Percentiles rank a stretch among this genome's conserved stretches.
Conservation (phyloP, 2,113 vertebrate genomes). For the Porphyrio hochstetteri region DNA sequence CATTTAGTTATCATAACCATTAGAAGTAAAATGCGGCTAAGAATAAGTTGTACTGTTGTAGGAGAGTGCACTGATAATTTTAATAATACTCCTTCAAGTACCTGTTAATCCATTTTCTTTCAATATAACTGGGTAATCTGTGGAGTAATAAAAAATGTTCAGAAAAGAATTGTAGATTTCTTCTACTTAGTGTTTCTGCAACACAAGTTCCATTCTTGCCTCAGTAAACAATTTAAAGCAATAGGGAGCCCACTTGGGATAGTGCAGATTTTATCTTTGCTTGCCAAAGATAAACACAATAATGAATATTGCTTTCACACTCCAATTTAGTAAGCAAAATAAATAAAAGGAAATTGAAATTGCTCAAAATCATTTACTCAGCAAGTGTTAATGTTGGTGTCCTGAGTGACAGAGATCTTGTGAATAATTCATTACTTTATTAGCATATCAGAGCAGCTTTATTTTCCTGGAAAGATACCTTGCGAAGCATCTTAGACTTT, state of each 20-base stretch:
- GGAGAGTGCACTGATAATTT: not conserved
- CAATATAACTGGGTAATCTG: not conserved
- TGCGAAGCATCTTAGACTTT: conserved; percentile 15
- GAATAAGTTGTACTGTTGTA: not conserved
- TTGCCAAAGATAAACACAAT: conserved; percentile 11
- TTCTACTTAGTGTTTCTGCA: not conserved
- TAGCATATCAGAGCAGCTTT: conserved; percentile 48
- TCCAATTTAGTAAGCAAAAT: conserved; percentile 13
- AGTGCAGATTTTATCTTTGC: not conserved
- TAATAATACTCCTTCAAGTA: not conserved
- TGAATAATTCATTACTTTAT: conserved; percentile 42
- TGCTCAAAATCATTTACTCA: conserved; percentile 33
- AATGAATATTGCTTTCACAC: conserved; percentile 6
- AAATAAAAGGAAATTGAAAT: conserved; percentile 48
- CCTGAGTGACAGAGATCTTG: not conserved
- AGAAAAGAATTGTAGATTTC: not conserved
- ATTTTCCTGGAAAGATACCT: not conserved
- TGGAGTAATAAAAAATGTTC: not conserved
- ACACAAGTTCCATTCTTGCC: not conserved
- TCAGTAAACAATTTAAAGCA: not conserved
- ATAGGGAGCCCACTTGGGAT: not conserved
- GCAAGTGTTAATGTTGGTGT: conserved; percentile 7
- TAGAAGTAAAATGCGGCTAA: not conserved
- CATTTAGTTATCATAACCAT: not conserved
- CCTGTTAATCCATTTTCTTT: not conserved